A percentile compares a stretch with the other conserved stretches of the same genome.
phyloP scores from a whole-genome alignment of 2,888 invertebrate genomes.

The Diarsia brunnea region DNA sequence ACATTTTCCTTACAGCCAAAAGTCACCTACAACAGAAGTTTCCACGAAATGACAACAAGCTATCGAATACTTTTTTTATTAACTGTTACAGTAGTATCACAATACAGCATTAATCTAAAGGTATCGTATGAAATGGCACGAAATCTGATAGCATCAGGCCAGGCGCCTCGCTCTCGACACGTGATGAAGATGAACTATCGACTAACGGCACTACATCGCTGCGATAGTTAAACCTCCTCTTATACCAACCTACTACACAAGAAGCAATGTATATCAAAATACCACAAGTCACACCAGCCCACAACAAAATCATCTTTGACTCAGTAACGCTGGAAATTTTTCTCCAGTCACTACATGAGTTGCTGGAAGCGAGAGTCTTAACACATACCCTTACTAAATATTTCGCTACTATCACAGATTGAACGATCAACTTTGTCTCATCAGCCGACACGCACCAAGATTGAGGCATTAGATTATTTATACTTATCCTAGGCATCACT shows the following conservation, averaged over 20 bases:
- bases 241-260: constrained; percentile 71
- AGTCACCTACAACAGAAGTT: constrained; percentile 24
- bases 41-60: constrained; percentile 17
- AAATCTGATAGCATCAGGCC: constrained; percentile 77
- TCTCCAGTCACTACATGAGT: constrained; percentile 68
- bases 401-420: constrained; percentile 71
- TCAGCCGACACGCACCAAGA: constrained; percentile 77
- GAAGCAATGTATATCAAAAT: constrained; percentile 74
- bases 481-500: constrained; percentile 74
- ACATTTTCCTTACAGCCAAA: constrained; percentile 34
- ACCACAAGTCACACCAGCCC: constrained; percentile 77
- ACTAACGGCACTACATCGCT: constrained; percentile 78
- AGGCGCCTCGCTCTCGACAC: constrained; percentile 79
- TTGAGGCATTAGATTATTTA: constrained; percentile 72
- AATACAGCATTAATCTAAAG: constrained; percentile 62
- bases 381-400: constrained; percentile 71
- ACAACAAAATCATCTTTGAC: constrained; percentile 70
- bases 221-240: constrained; percentile 57
- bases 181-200: constrained; percentile 70
- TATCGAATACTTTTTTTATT: constrained; percentile 13
- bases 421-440: constrained; percentile 65
- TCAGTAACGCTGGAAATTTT: constrained; percentile 49
- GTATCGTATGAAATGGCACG: constrained; percentile 72
- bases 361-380: constrained; percentile 67
- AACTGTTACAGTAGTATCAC: constrained; percentile 48